Evolutionary conservation across 2,797 vertebrate species (phyloP).

Genomic region (Anas flavirostris): DNA sequence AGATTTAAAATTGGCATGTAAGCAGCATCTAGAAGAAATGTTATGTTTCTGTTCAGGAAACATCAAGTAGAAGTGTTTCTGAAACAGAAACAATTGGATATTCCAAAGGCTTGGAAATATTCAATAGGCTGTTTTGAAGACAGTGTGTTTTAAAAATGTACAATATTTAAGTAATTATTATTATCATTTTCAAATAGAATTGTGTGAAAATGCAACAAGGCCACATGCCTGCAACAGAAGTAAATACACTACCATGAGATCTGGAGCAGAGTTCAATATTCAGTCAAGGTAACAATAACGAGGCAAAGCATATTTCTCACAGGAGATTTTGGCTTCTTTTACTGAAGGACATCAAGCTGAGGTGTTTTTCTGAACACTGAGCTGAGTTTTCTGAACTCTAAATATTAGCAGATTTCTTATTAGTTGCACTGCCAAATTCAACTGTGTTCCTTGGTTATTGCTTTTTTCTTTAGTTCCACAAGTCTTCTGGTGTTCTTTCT

Average conservation of each 20-base stretch:
- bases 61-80: background rate
- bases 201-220: background rate
- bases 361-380: background rate
- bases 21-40: background rate
- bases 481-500: background rate
- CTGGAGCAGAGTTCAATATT: background rate
- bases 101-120: background rate
- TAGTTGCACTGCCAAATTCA: background rate
- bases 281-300: background rate
- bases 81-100: background rate
- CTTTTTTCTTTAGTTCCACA: background rate
- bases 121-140: background rate
- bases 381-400: background rate
- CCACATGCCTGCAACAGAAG: background rate
- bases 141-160: background rate
- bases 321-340: background rate
- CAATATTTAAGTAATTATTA: background rate
- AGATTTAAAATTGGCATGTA: background rate
- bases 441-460: background rate
- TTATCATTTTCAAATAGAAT: background rate
- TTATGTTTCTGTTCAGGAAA: background rate
- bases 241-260: background rate
- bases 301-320: background rate
- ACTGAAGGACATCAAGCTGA: background rate
- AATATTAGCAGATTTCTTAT: background rate